These are phyloP conservation scores for Suillia variegata DNA, from an alignment of 2,888 invertebrate genomes.

Conservation along the genomic window DNA sequence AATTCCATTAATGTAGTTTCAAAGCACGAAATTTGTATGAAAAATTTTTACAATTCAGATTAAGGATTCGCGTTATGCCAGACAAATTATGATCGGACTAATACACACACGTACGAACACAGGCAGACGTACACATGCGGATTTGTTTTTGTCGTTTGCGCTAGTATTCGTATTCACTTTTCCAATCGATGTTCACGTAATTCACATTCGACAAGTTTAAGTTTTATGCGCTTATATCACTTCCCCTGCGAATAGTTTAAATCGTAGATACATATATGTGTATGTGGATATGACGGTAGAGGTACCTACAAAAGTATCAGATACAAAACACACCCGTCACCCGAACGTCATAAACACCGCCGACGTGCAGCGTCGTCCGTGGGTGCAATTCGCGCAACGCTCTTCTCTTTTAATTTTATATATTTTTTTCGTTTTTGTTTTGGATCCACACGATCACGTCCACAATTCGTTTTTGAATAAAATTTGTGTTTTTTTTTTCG, in stretches of 20 bases:
- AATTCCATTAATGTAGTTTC: too few relatives aligned
- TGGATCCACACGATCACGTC: constrained; percentile 1
- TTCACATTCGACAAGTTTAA: constrained; percentile 32
- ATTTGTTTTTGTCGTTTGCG: too few relatives aligned
- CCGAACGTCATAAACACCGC: background rate
- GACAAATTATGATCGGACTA: too few relatives aligned
- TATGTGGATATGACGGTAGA: background rate
- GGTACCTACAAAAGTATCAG: constrained; percentile 6
- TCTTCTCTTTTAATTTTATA: too few relatives aligned
- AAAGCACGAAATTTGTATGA: too few relatives aligned
- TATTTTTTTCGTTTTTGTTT: background rate
- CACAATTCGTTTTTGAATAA: constrained; percentile 3
- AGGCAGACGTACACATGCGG: too few relatives aligned
- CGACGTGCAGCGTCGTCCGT: constrained; percentile 13
- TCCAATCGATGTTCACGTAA: constrained; percentile 34
- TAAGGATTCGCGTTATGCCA: too few relatives aligned
- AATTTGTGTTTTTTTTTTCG: background rate
- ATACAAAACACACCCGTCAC: constrained; percentile 15
- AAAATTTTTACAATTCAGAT: too few relatives aligned
- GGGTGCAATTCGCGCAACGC: constrained; percentile 15
- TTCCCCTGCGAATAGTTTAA: background rate
- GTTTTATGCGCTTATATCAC: constrained; percentile 17
- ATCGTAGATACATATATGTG: background rate
- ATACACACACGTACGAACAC: too few relatives aligned
- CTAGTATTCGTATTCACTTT: too few relatives aligned